Evolutionary conservation across 2,797 vertebrate genomes (phyloP), one percentile per base, ranked within the genome.

Genomic region (Scolopax bukidnonensis): DNA sequence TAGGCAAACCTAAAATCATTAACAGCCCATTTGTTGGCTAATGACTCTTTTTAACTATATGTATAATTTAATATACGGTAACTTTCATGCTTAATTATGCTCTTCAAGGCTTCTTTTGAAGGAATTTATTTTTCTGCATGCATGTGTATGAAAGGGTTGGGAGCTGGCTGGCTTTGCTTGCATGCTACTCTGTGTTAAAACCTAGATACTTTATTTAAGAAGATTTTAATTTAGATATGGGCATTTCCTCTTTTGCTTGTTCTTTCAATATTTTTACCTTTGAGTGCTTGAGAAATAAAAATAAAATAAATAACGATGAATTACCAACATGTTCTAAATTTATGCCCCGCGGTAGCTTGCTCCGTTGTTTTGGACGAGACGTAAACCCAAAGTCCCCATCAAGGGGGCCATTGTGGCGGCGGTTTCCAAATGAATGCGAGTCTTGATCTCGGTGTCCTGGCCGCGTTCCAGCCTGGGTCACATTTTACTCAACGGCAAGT

Each of bases 51-150:
- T 97, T 89, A 89, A 88, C 73, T 87, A 91, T 89, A 87, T 85
- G 84, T 93, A 94, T 96, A 92, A 96, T 95, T 97, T 96, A 97
- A 94, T 91, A 89, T 93, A 89, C 74, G 75, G 74, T 89, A 95
- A 92, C 84, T 94, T 94, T 93, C 93, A 93, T 93, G 92, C 86
- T 92, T 95, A 95, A 97, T 97, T 93, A 87, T 76, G 73, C 57
- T 90, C 82, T 96, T 95, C 93, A 96, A 93, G 96, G 92, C 68
- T 95, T 92, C 90, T 89, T 92, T 87, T 92, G 93, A 89, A 93
- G 71, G 84, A 94, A 90, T 89, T 93, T 64, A 50, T 85, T 91
- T 95, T 93, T 93, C 48, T 89, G 41, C 40, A 56, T 63, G n/a
- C 41, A 6, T 50, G 50, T 92, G 16, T 90, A 33, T 70, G 68